Base-by-base conservation (phyloP, 2,113 vertebrate species). In the Oreocharis arfaki region DNA sequence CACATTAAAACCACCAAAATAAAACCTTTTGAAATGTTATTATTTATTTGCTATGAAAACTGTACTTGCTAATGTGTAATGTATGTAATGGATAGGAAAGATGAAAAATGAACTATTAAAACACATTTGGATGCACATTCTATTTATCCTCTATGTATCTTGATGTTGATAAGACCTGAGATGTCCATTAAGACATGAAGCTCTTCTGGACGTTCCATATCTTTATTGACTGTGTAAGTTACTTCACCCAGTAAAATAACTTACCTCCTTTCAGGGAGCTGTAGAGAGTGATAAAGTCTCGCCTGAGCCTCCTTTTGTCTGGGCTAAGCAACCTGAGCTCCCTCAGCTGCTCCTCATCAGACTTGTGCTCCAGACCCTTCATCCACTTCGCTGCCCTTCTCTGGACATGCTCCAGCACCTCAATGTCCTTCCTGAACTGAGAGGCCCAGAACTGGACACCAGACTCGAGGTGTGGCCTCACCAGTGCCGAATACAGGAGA, bases 211-310 rank as follows among this genome's bases (percentile, higher is more conserved):
- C 50, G 4, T 67, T 83, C 28, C 8, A 28, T 63, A 69, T 37
- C 76, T 11, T 68, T 67, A 21, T 24, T 78, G 56, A 67, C 23
- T 30, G 2, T 46, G 20, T 61, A 42, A 60, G 7, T 64, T 55
- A 78, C 16, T 44, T 82, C 60, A 68, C 28, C 15, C 19, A 18
- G 19, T 47, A n/a, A 65, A 49, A 13, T n/a, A 20, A 49, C 42
- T 49, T 35, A n/a, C 5, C 18, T 37, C 12, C 26, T 59, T n/a
- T 74, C 27, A 44, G 37, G 18, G 5, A 28, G 7, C 11, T 65
- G 5, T 17, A 44, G 44, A 59, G 23, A 52, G 16, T 0, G 0
- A 24, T 12, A 21, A 46, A 16, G 3, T 59, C 10, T 28, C 19
- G 27, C 4, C 22, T 22, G 10, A 74, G 7, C 5, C 32, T 59